Conservation (phyloP, 2,888 invertebrate genomes). For the Pristionchus entomophagus region DNA sequence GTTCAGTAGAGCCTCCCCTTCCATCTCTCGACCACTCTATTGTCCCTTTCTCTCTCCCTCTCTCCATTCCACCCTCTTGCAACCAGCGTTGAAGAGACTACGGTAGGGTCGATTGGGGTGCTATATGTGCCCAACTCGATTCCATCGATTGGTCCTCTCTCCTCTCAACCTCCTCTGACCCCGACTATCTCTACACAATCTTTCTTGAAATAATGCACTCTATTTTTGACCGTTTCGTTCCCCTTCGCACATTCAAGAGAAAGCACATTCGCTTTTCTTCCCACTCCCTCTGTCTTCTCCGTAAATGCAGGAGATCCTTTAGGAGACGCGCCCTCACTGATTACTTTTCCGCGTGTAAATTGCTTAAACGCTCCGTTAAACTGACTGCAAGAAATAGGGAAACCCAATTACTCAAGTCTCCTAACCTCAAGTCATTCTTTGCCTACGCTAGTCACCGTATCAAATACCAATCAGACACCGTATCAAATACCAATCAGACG, state of each 20-base stretch:
- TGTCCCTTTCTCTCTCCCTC: background rate
- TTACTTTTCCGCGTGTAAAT: background rate
- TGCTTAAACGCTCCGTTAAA: background rate
- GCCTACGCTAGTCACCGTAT: background rate
- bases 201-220: background rate
- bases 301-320: background rate
- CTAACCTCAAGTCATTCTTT: background rate
- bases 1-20: no score
- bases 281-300: background rate
- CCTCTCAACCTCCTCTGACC: background rate
- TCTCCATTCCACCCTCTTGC: background rate
- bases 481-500: no score
- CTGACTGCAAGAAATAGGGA: background rate
- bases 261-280: background rate
- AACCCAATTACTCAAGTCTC: background rate
- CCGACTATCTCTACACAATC: background rate
- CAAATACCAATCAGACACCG: background rate
- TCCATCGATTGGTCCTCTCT: background rate
- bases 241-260: background rate
- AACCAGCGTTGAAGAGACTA: background rate
- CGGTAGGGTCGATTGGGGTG: background rate
- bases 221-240: background rate
- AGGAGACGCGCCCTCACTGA: background rate
- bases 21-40: slow-evolving; percentile 6
- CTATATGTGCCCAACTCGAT: background rate